Conservation (phyloP, 2,888 invertebrate genomes). For the Oxytorus armatus region DNA sequence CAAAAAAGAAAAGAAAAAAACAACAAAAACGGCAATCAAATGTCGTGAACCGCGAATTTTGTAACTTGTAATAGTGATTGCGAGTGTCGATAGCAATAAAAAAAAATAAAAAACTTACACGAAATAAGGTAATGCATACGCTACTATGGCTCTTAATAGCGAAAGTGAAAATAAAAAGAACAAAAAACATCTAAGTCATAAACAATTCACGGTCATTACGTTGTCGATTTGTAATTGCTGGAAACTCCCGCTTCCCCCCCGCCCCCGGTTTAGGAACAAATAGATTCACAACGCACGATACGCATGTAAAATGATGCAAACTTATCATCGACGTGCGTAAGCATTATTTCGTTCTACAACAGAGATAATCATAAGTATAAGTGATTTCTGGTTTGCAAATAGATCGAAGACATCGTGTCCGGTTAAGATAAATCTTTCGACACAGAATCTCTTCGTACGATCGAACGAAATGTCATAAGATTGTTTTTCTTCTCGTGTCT, state of each 20-base stretch:
- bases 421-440: background rate
- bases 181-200: constrained; percentile 28
- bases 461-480: no score
- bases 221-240: background rate
- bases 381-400: constrained; percentile 9
- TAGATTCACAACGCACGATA: background rate
- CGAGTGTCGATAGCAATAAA: constrained; percentile 65
- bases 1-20: no score
- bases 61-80: constrained; percentile 54
- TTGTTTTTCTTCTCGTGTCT: no score
- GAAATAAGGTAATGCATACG: constrained; percentile 15
- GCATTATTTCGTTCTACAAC: background rate
- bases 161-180: constrained; percentile 54
- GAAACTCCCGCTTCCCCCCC: background rate
- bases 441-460: background rate
- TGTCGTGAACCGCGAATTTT: constrained; percentile 62
- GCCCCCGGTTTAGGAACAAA: background rate
- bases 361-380: background rate
- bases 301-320: constrained; percentile 1
- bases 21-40: constrained; percentile 27
- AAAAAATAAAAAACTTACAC: constrained; percentile 6
- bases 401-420: background rate
- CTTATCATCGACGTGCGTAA: background rate
- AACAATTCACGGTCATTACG: background rate
- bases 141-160: constrained; percentile 43